Conservation (phyloP, 2,797 vertebrate species). For the Hapalemur alaotrensis region DNA sequence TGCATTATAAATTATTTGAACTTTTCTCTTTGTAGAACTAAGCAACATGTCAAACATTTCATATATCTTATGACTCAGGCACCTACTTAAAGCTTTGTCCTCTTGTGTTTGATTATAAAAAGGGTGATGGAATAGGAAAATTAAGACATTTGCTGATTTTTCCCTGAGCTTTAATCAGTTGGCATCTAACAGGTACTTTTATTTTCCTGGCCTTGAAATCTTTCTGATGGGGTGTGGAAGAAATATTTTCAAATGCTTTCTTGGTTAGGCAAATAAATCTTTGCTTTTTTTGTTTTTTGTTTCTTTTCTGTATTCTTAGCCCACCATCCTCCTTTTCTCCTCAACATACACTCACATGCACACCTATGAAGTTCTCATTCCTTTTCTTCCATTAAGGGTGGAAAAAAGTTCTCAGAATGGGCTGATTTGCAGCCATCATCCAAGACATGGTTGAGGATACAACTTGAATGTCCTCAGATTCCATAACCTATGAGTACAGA, state of each 20-base stretch:
- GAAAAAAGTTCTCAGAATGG: background rate
- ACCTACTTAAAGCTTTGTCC: slow-evolving; percentile 63
- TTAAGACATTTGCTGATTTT: slow-evolving; percentile 61
- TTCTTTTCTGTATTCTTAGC: background rate
- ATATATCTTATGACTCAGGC: slow-evolving; percentile 67
- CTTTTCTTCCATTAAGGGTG: background rate
- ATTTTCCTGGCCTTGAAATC: slow-evolving; percentile 66
- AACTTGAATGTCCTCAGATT: background rate
- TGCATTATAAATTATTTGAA: slow-evolving; percentile 62
- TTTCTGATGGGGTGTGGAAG: slow-evolving; percentile 49
- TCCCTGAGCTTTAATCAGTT: slow-evolving; percentile 60
- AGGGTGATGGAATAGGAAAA: slow-evolving; percentile 58
- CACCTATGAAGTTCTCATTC: background rate
- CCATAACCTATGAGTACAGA: background rate
- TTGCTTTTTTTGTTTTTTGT: background rate
- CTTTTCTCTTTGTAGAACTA: slow-evolving; percentile 69
- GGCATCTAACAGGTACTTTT: slow-evolving; percentile 59
- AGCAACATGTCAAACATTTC: slow-evolving; percentile 63
- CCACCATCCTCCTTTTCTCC: background rate
- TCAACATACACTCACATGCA: background rate
- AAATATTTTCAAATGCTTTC: slow-evolving; percentile 46
- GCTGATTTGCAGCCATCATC: background rate
- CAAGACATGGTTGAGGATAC: background rate
- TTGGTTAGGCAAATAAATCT: slow-evolving; percentile 56
- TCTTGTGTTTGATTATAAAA: slow-evolving; percentile 65